Percentiles rank a stretch among this genome's conserved stretches.
phyloP scores from a whole-genome alignment of 2,113 vertebrate genomes.

The Platycercus adscitus region DNA sequence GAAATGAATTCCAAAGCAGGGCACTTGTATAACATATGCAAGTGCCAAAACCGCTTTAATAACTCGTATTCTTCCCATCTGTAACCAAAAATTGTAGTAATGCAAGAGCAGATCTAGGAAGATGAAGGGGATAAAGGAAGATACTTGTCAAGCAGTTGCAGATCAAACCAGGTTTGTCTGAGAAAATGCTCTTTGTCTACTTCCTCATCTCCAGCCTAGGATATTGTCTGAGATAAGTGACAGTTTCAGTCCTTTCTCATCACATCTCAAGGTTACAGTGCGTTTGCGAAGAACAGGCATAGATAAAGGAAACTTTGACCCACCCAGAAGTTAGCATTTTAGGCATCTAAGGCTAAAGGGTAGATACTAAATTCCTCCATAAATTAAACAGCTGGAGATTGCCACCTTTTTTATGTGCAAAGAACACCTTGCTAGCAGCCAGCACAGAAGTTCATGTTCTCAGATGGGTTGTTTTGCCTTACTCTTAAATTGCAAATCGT shows the following conservation, averaged over 20 bases:
- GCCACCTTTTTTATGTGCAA: slow-evolving; percentile 2
- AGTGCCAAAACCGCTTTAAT: neutral
- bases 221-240: neutral
- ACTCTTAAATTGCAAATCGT: neutral
- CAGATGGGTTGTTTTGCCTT: slow-evolving; percentile 7
- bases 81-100: neutral
- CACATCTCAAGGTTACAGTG: neutral
- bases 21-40: neutral
- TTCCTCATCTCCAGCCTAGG: neutral
- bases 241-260: neutral
- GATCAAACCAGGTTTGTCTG: neutral
- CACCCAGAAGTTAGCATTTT: neutral
- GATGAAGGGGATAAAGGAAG: neutral
- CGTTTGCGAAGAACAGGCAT: neutral
- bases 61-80: neutral
- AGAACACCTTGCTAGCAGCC: slow-evolving; percentile 31
- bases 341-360: neutral
- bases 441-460: slow-evolving; percentile 19
- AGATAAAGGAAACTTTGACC: neutral
- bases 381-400: slow-evolving; percentile 40
- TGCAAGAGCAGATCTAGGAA: neutral
- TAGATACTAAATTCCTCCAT: neutral
- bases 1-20: neutral
- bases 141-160: neutral
- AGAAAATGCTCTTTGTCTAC: neutral